These are phyloP conservation scores for Leptinotarsa juncta DNA, from an alignment of 2,888 invertebrate genomes.

Conservation along the genomic window DNA sequence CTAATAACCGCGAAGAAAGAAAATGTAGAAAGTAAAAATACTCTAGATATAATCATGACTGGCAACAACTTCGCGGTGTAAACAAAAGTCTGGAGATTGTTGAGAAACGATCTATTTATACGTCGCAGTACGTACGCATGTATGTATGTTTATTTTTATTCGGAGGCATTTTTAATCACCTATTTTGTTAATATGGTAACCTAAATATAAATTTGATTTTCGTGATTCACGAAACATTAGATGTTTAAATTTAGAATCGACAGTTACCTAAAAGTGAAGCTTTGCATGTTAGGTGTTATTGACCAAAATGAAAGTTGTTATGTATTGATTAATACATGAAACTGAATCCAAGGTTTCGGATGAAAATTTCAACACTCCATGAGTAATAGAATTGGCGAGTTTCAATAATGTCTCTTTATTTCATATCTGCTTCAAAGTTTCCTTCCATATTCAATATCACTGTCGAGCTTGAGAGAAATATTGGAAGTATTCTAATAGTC, in stretches of 20 bases:
- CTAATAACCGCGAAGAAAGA: constrained; percentile 7
- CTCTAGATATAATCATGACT: constrained; percentile 23
- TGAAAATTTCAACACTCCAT: no score
- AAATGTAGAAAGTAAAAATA: constrained; percentile 8
- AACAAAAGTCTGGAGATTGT: constrained; percentile 43
- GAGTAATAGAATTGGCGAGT: no score
- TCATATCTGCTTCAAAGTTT: no score
- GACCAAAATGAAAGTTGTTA: no score
- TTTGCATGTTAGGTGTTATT: not conserved
- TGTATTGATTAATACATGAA: no score
- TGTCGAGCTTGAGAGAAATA: no score
- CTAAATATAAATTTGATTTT: constrained; percentile 43
- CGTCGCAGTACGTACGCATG: constrained; percentile 38
- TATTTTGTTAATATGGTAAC: constrained; percentile 42
- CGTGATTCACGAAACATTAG: constrained; percentile 40
- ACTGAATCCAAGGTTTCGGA: no score
- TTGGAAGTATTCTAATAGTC: no score
- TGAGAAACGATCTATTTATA: constrained; percentile 43
- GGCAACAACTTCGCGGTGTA: constrained; percentile 37
- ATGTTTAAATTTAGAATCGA: constrained; percentile 31
- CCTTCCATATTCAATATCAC: no score
- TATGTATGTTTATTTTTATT: constrained; percentile 44
- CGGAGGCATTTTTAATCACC: constrained; percentile 42
- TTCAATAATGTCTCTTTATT: no score
- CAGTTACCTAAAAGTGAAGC: not conserved